A percentile compares a stretch with the other conserved stretches of the same genome.
These are phyloP conservation scores for Sarcophaga variegata DNA, from an alignment of 2,888 invertebrate species.

Conservation along the genomic window DNA sequence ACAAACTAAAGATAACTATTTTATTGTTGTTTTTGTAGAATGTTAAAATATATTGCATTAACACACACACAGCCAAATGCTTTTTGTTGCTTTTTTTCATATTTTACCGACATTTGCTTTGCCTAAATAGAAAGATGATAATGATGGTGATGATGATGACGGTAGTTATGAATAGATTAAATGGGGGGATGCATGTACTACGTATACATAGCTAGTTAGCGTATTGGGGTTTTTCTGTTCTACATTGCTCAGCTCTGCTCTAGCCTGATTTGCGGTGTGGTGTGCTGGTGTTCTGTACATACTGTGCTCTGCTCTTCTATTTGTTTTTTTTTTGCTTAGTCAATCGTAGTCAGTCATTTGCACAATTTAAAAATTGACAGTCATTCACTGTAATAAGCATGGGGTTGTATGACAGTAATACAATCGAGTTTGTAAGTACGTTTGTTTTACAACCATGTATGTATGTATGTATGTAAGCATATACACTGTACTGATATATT, in stretches of 20 bases:
- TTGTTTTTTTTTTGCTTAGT: conserved; percentile 6
- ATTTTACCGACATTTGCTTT: conserved; percentile 33
- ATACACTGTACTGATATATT: too few species aligned
- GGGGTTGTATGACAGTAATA: neutral
- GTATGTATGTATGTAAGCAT: conserved; percentile 1
- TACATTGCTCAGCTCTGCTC: neutral
- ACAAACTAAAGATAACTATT: too few species aligned
- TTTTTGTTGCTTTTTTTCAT: conserved; percentile 40
- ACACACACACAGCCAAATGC: too few species aligned
- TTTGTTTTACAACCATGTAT: conserved; percentile 15
- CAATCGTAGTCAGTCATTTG: conserved; percentile 29
- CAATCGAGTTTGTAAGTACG: neutral
- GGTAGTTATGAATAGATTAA: conserved; percentile 2
- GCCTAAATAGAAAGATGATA: conserved; percentile 26
- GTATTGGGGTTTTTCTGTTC: neutral
- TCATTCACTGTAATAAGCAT: conserved; percentile 57
- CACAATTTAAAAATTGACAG: conserved; percentile 58
- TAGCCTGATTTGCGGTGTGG: neutral
- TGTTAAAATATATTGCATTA: too few species aligned
- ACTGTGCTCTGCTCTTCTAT: neutral
- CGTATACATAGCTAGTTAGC: neutral
- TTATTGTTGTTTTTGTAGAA: neutral
- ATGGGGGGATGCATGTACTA: neutral
- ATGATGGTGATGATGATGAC: neutral
- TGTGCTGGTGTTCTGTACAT: neutral